Conservation (phyloP, 2,113 vertebrate genomes). For the Beaufortia kweichowensis region DNA sequence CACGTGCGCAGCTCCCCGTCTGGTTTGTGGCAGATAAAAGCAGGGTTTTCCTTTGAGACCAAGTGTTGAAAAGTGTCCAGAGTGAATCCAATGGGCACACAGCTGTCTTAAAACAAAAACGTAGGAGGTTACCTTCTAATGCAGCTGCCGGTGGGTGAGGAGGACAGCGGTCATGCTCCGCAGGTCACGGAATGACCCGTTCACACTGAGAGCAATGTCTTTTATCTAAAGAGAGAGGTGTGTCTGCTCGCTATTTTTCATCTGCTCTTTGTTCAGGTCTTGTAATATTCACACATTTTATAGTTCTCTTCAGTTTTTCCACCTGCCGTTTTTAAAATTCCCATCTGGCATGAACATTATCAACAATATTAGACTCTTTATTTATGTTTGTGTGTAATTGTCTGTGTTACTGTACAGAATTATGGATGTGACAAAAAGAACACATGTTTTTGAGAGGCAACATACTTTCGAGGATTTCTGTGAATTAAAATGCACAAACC, state of each 20-base stretch:
- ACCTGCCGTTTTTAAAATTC: slow-evolving; percentile 28
- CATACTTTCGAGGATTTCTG: too few relatives aligned
- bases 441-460: too few relatives aligned
- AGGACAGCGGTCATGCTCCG: slow-evolving; percentile 43
- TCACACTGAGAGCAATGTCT: slow-evolving; percentile 29
- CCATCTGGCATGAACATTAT: slow-evolving; percentile 34
- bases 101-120: slow-evolving; percentile 47
- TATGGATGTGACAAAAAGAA: too few relatives aligned
- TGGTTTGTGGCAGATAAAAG: slow-evolving; percentile 32
- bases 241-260: slow-evolving; percentile 39
- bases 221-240: slow-evolving; percentile 38
- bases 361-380: background rate
- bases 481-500: too few relatives aligned
- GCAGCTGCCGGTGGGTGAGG: slow-evolving; percentile 34
- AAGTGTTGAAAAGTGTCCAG: slow-evolving; percentile 32
- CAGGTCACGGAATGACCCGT: slow-evolving; percentile 44
- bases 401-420: too few relatives aligned
- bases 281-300: slow-evolving; percentile 35
- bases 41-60: slow-evolving; percentile 34
- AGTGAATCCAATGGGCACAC: slow-evolving; percentile 30
- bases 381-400: background rate
- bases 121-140: slow-evolving; percentile 43
- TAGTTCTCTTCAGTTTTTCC: slow-evolving; percentile 30
- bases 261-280: slow-evolving; percentile 27
- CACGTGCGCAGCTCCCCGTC: slow-evolving; percentile 28